Conservation (phyloP, 2,797 vertebrate genomes). For the Triplophysa bombifrons region DNA sequence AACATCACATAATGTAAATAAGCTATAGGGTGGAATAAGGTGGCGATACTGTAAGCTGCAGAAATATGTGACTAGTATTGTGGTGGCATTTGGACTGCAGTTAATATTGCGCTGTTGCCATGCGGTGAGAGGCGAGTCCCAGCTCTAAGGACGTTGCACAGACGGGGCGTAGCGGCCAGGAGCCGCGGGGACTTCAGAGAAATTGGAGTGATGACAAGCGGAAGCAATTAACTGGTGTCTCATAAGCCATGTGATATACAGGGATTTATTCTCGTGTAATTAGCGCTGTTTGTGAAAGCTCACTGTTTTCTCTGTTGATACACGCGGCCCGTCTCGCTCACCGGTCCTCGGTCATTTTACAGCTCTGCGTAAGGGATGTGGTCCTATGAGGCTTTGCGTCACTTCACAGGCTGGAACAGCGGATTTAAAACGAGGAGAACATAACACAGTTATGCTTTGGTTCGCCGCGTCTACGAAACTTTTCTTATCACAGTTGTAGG, state of each 20-base stretch:
- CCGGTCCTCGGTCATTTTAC: conserved; percentile 46
- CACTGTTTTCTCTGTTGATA: conserved; percentile 70
- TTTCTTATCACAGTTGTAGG: background rate
- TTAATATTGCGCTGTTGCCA: background rate
- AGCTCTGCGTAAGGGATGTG: conserved; percentile 17
- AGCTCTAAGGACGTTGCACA: background rate
- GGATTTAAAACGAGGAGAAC: background rate
- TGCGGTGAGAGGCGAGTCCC: background rate
- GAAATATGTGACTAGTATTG: background rate
- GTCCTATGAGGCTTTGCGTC: conserved; percentile 19
- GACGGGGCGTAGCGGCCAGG: conserved; percentile 58
- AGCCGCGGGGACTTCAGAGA: conserved; percentile 61
- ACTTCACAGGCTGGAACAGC: background rate
- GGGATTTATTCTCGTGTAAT: conserved; percentile 78
- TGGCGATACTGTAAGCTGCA: background rate
- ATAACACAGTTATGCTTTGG: background rate
- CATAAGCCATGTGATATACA: conserved; percentile 77
- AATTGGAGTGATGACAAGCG: conserved; percentile 62
- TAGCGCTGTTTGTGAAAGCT: conserved; percentile 78
- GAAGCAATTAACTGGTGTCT: conserved; percentile 79
- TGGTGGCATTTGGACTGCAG: background rate
- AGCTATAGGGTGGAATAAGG: too few relatives aligned
- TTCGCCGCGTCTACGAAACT: background rate
- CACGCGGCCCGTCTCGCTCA: conserved; percentile 50
- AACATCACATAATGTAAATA: too few relatives aligned